These are phyloP conservation scores for Galemys pyrenaicus DNA, from an alignment of 2,113 vertebrate species.

Conservation along the genomic window DNA sequence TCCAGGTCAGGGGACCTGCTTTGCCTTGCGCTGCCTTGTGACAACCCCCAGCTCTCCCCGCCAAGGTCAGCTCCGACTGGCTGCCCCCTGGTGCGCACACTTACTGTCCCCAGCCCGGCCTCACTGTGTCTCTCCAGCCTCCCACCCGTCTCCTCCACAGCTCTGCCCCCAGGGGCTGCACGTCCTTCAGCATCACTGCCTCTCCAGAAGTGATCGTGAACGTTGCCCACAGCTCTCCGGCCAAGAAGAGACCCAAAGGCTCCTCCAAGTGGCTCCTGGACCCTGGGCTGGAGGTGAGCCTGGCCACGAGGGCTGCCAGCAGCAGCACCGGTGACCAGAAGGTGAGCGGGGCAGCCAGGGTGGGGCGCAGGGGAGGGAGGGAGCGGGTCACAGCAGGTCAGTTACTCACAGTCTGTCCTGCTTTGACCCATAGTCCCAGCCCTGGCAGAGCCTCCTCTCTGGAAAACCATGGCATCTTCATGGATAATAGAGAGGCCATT, in stretches of 20 bases:
- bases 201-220: constrained; percentile 75
- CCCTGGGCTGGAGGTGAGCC: constrained; percentile 71
- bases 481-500: rapidly evolving
- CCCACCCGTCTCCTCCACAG: constrained; percentile 65
- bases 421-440: rapidly evolving
- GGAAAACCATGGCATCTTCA: not conserved
- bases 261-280: constrained; percentile 81
- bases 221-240: constrained; percentile 63
- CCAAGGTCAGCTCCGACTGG: rapidly evolving
- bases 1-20: not conserved
- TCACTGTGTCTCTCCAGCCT: not conserved
- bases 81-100: not conserved
- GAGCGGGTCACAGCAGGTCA: rapidly evolving
- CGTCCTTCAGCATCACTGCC: constrained; percentile 74
- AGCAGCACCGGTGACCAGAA: constrained; percentile 76
- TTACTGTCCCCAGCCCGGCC: not conserved
- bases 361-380: rapidly evolving
- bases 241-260: constrained; percentile 38
- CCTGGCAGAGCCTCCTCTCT: not conserved
- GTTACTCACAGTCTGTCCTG: rapidly evolving
- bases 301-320: constrained; percentile 78
- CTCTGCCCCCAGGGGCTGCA: constrained; percentile 76
- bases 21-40: not conserved
- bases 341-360: constrained; percentile 68
- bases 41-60: not conserved